Base-by-base conservation (phyloP, 2,797 vertebrate genomes). In the Eulemur rubriventer region DNA sequence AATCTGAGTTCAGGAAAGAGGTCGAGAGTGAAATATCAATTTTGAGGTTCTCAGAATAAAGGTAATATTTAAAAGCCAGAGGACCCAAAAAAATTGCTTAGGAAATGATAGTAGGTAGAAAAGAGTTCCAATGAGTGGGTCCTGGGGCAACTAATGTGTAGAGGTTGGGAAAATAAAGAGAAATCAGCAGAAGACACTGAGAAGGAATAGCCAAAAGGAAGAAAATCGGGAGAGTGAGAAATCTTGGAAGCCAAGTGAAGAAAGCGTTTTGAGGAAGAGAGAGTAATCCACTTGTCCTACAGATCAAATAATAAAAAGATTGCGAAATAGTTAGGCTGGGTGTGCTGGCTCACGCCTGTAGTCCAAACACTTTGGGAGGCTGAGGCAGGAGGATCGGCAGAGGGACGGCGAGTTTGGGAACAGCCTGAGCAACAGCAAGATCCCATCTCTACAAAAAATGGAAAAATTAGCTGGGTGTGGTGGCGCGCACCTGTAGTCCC, bases 11-110 rank as follows among this genome's bases (percentile, higher is more conserved):
- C 35, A 85, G 79, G 79, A 93, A 50, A 59, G 63, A 83, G 57
- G 17, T 75, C 16, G 48, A 57, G 4, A 48, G 30, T 81, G 33
- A 59, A 91, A 50, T 46, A 76, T 24, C 48, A 89, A 61, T 17
- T 86, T 91, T 46, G n/a, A 86, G 59, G 14, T 38, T 87, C 81
- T 94, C 38, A 92, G 81, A 70, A 80, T 87, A 73, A 92, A 95
- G 65, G 41, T 17, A 52, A 72, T 65, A 65, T 86, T 83, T 93
- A 87, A 92, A 89, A 83, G 65, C n/a, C n/a, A n/a, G 78, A 4
- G 55, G 63, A 59, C 35, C 24, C 76, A 55, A 81, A 48, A 22
- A 93, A 84, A 72, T 96, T 55, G 65, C 52, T 80, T 38, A 87
- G 28, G 57, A 75, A 85, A 63, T 93, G 69, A 76, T 8, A 30